These are phyloP conservation scores for Acleris emargana DNA, from an alignment of 2,888 invertebrate species.

Conservation along the genomic window DNA sequence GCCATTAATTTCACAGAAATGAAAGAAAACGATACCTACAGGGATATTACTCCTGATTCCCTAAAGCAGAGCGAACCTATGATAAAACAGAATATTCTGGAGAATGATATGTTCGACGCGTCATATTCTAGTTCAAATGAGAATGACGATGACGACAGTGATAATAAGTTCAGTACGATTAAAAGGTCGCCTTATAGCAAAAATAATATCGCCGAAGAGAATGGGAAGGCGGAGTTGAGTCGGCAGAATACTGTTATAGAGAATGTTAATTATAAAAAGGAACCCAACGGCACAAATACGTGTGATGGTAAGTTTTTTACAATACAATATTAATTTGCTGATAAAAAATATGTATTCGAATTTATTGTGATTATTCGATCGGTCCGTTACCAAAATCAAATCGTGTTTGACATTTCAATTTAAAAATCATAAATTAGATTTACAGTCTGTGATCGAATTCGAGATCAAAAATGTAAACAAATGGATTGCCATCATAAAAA, in stretches of 20 bases:
- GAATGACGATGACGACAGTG: constrained; percentile 85
- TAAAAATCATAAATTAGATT: too few species aligned
- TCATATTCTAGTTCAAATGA: constrained; percentile 81
- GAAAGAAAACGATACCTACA: constrained; percentile 53
- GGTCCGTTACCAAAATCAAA: too few species aligned
- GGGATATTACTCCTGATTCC: constrained; percentile 55
- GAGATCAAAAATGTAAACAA: too few species aligned
- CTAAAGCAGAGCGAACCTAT: constrained; percentile 75
- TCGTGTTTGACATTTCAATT: too few species aligned
- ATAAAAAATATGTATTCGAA: too few species aligned
- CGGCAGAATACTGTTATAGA: constrained; percentile 80
- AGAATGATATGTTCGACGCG: constrained; percentile 79
- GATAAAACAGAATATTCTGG: constrained; percentile 80
- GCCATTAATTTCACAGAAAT: constrained; percentile 64
- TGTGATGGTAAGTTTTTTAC: constrained; percentile 60
- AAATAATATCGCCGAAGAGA: constrained; percentile 62
- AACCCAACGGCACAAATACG: constrained; percentile 70
- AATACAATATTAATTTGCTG: too few species aligned
- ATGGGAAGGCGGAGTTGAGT: constrained; percentile 62
- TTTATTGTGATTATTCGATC: too few species aligned
- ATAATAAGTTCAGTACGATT: constrained; percentile 89
- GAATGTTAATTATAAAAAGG: constrained; percentile 76
- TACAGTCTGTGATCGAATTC: too few species aligned
- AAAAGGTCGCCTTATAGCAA: constrained; percentile 87
- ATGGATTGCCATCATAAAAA: too few species aligned